Conservation (phyloP, 1,140 invertebrate genomes). For the Mercenaria mercenaria region DNA sequence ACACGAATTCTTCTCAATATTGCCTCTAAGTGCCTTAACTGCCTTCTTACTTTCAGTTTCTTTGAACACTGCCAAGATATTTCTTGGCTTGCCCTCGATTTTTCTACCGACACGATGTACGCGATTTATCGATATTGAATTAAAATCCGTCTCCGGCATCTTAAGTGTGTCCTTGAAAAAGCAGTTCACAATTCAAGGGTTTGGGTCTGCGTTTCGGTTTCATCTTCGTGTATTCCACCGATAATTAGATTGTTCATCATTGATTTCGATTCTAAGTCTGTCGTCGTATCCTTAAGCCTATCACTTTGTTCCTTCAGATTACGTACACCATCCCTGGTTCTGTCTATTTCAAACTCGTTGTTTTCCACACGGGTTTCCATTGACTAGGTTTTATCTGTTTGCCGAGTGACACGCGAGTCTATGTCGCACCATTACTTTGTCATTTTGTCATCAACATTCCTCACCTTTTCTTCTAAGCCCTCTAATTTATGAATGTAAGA, state of each 20-base stretch:
- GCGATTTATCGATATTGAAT: not conserved
- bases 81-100: not conserved
- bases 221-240: not conserved
- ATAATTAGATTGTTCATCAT: conserved; percentile 7
- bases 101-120: too few species aligned
- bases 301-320: not conserved
- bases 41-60: not conserved
- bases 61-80: not conserved
- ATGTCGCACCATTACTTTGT: too few species aligned
- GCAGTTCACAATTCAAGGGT: not conserved
- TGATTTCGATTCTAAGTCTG: not conserved
- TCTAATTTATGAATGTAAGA: too few species aligned
- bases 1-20: not conserved
- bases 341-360: not conserved
- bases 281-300: not conserved
- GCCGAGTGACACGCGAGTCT: too few species aligned
- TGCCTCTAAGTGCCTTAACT: not conserved
- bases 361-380: not conserved
- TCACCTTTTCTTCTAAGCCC: too few species aligned
- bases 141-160: not conserved
- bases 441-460: too few species aligned
- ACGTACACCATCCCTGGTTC: not conserved
- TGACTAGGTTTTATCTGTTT: too few species aligned
- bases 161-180: too few species aligned
- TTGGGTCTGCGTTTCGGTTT: not conserved